phyloP scores from a whole-genome alignment of 2,113 vertebrate genomes.

The Aphyosemion australe region DNA sequence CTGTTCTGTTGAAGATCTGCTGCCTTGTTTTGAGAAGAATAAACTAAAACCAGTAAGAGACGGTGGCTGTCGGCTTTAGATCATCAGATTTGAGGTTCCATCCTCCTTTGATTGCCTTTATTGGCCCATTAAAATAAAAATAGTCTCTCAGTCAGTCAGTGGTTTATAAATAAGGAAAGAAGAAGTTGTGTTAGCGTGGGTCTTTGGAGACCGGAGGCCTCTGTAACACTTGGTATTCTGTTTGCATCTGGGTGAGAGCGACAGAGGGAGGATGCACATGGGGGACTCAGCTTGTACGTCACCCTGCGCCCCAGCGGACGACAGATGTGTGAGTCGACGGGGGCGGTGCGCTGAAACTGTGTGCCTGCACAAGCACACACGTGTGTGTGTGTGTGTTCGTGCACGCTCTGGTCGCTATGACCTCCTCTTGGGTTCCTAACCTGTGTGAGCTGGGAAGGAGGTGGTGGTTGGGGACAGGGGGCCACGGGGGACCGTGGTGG shows the following conservation, averaged over 20 bases:
- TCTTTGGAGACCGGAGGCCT: slow-evolving; percentile 62
- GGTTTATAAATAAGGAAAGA: slow-evolving; percentile 66
- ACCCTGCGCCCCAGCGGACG: slow-evolving; percentile 76
- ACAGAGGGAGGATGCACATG: slow-evolving; percentile 50
- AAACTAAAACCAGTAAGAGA: too few species aligned
- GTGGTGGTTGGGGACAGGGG: slow-evolving; percentile 34
- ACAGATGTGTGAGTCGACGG: slow-evolving; percentile 65
- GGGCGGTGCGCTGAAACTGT: slow-evolving; percentile 20
- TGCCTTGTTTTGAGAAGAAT: too few species aligned
- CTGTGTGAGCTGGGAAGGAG: slow-evolving; percentile 53
- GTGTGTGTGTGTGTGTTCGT: slow-evolving; percentile 18
- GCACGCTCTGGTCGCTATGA: slow-evolving; percentile 54
- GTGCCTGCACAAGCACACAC: slow-evolving; percentile 62
- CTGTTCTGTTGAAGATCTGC: too few species aligned
- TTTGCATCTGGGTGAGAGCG: slow-evolving; percentile 66
- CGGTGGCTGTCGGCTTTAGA: too few species aligned
- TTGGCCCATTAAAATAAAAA: slow-evolving; percentile 55
- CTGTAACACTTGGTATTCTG: slow-evolving; percentile 71
- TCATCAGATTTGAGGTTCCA: too few species aligned
- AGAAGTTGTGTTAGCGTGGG: slow-evolving; percentile 50
- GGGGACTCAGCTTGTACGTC: slow-evolving; percentile 71
- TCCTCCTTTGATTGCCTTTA: not conserved
- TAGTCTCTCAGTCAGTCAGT: slow-evolving; percentile 42
- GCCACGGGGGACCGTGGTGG: slow-evolving; percentile 43
- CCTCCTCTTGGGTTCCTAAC: slow-evolving; percentile 64